Evolutionary conservation across 2,888 invertebrate species (phyloP).

Genomic region (Cloeon dipterum): DNA sequence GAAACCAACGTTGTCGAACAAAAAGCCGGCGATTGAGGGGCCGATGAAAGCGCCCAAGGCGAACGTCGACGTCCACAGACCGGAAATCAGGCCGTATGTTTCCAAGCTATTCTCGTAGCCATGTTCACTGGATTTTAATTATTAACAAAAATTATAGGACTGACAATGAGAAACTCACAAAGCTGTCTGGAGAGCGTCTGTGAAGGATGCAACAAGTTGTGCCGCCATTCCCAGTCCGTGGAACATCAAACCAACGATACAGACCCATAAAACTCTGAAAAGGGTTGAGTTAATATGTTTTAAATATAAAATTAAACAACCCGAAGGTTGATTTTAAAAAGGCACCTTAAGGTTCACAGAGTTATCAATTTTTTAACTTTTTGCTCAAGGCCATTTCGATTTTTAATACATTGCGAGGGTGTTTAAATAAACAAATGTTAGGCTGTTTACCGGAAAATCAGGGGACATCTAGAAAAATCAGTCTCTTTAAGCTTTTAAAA

Average conservation of each 20-base stretch:
- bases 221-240: slow-evolving; percentile 70
- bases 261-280: slow-evolving; percentile 38
- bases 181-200: slow-evolving; percentile 55
- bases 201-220: slow-evolving; percentile 65
- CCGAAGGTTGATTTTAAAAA: too few relatives aligned
- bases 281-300: too few relatives aligned
- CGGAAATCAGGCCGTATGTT: slow-evolving; percentile 74
- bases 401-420: too few relatives aligned
- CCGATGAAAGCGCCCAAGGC: slow-evolving; percentile 73
- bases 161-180: slow-evolving; percentile 32
- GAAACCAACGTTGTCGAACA: slow-evolving; percentile 51
- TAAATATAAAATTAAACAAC: too few relatives aligned
- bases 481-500: too few relatives aligned
- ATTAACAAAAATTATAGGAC: neutral
- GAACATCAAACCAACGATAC: slow-evolving; percentile 43
- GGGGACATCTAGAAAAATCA: too few relatives aligned
- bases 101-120: slow-evolving; percentile 67
- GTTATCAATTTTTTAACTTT: too few relatives aligned
- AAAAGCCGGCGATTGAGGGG: slow-evolving; percentile 48
- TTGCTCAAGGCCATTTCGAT: too few relatives aligned
- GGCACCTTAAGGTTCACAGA: too few relatives aligned
- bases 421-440: too few relatives aligned
- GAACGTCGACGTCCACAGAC: slow-evolving; percentile 75
- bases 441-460: too few relatives aligned
- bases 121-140: slow-evolving; percentile 25